phyloP scores from a whole-genome alignment of 2,113 vertebrate genomes.

The Dascyllus trimaculatus region DNA sequence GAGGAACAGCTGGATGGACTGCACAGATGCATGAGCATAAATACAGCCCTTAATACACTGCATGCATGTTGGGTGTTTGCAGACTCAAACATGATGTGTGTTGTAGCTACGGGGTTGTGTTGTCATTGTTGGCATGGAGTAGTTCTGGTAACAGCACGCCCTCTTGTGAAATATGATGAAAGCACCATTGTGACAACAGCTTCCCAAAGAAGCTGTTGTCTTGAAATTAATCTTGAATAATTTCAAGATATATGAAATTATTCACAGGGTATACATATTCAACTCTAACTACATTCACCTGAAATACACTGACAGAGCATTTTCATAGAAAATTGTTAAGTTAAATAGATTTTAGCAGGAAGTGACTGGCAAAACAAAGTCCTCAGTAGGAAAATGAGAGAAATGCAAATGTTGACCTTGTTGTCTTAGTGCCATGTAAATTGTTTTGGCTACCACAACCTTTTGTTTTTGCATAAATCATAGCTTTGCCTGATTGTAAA shows the following conservation, averaged over 20 bases:
- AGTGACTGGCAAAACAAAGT: slow-evolving; percentile 4
- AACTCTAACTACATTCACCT: background rate
- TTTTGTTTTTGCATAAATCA: slow-evolving; percentile 54
- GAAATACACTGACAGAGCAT: background rate
- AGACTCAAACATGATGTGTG: background rate
- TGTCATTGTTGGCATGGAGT: slow-evolving; percentile 19
- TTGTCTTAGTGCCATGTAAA: slow-evolving; percentile 68
- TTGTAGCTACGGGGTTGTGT: slow-evolving; percentile 16
- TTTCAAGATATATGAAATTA: background rate
- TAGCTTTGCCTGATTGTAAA: slow-evolving; percentile 14
- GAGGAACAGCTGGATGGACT: slow-evolving; percentile 68
- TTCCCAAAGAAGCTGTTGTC: too few species aligned
- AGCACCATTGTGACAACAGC: slow-evolving; percentile 2
- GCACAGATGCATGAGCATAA: slow-evolving; percentile 33
- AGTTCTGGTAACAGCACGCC: slow-evolving; percentile 12
- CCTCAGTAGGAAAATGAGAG: slow-evolving; percentile 1
- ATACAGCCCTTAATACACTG: background rate
- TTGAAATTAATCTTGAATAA: too few species aligned
- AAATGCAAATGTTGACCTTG: slow-evolving; percentile 73
- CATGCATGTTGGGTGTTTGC: slow-evolving; percentile 25
- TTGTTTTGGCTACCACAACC: slow-evolving; percentile 35
- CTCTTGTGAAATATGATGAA: slow-evolving; percentile 41
- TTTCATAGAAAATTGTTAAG: background rate
- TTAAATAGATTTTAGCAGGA: slow-evolving; percentile 12
- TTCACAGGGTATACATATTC: background rate